Percentiles rank a stretch among this genome's conserved stretches.
These are phyloP conservation scores for Balaeniceps rex DNA, from an alignment of 2,113 vertebrate genomes.

Conservation along the genomic window DNA sequence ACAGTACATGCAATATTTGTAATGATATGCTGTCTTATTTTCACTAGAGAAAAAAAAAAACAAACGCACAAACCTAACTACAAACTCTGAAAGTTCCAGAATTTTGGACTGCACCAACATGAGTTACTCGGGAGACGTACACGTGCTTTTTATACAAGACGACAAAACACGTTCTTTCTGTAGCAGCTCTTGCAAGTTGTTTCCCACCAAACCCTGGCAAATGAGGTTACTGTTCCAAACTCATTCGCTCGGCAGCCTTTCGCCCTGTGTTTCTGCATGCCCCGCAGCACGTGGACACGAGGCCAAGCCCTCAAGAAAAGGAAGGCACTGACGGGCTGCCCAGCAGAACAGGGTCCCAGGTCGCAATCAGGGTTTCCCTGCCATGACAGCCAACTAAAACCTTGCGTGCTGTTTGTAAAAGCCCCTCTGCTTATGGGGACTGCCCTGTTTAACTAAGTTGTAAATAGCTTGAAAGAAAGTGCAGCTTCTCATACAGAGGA, in stretches of 20 bases:
- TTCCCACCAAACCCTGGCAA: background rate
- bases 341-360: background rate
- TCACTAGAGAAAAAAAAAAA: background rate
- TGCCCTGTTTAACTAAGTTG: accelerated
- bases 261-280: accelerated
- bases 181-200: background rate
- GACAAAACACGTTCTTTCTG: background rate
- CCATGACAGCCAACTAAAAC: accelerated
- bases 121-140: accelerated
- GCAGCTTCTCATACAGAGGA: background rate
- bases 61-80: background rate
- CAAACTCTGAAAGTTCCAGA: background rate
- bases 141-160: accelerated
- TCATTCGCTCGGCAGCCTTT: background rate
- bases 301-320: background rate
- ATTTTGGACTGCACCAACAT: accelerated
- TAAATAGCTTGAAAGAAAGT: accelerated
- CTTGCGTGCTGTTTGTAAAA: accelerated
- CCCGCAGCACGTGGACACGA: accelerated
- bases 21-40: background rate
- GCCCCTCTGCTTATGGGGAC: background rate
- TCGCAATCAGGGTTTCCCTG: background rate
- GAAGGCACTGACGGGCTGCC: accelerated
- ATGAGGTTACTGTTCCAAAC: accelerated
- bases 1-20: background rate